These are phyloP conservation scores for Lepidothrix coronata DNA, from an alignment of 2,113 vertebrate species.

Conservation along the genomic window DNA sequence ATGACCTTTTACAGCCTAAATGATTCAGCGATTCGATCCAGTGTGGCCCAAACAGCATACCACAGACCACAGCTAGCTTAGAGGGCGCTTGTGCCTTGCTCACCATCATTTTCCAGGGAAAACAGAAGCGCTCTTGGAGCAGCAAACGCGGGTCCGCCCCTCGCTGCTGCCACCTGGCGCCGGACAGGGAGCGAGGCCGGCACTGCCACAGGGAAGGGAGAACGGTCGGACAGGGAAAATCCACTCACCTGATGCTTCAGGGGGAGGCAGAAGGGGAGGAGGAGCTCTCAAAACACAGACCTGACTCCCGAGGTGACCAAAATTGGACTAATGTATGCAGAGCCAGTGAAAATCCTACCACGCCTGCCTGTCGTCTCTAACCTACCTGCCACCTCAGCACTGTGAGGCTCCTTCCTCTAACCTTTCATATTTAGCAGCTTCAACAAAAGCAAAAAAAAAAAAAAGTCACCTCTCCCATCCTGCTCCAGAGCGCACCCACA, in stretches of 20 bases:
- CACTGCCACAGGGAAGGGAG: neutral
- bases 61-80: neutral
- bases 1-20: neutral
- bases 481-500: neutral
- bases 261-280: neutral
- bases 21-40: neutral
- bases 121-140: neutral
- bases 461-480: neutral
- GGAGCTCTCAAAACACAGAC: neutral
- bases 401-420: neutral
- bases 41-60: neutral
- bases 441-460: neutral
- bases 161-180: neutral
- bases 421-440: neutral
- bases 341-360: neutral
- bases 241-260: neutral
- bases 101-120: neutral
- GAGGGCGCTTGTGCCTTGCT: fast-evolving
- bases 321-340: fast-evolving
- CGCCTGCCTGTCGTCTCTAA: neutral
- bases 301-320: neutral
- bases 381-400: neutral
- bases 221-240: neutral
- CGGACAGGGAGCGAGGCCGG: neutral
- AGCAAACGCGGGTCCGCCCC: too few relatives aligned